A percentile compares a stretch with the other conserved stretches of the same genome.
Conservation (phyloP, 2,888 invertebrate species). For the Galerucella calmariensis region DNA sequence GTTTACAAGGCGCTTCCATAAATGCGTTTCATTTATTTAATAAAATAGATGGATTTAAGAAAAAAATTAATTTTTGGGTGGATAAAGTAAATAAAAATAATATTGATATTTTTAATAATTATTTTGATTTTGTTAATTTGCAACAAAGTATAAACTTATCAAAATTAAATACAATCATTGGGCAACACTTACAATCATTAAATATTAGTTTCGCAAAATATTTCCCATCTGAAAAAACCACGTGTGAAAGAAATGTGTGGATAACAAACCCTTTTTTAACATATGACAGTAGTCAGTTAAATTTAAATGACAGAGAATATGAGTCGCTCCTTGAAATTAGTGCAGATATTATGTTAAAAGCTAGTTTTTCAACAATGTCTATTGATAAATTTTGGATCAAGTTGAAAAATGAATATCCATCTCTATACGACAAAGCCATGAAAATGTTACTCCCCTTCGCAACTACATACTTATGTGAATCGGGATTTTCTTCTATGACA, state of each 20-base stretch:
- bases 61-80: slow-evolving; percentile 16
- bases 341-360: slow-evolving; percentile 7
- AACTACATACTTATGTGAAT: no score
- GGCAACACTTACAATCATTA: no score
- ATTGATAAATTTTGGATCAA: neutral
- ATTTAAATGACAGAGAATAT: slow-evolving; percentile 3
- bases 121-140: neutral
- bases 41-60: slow-evolving; percentile 17
- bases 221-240: neutral
- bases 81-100: slow-evolving; percentile 11
- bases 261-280: no score
- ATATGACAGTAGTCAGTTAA: neutral
- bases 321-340: slow-evolving; percentile 2
- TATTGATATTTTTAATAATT: slow-evolving; percentile 15
- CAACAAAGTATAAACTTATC: no score
- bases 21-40: slow-evolving; percentile 18
- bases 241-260: no score
- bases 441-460: neutral
- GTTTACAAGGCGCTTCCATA: slow-evolving; percentile 3
- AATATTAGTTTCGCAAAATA: neutral
- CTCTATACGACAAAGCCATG: slow-evolving; percentile 6
- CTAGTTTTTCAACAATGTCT: slow-evolving; percentile 11
- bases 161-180: no score
- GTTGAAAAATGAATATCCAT: slow-evolving; percentile 7
- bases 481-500: no score